Percentiles rank a stretch among this genome's conserved stretches.
These are phyloP conservation scores for Philhelius pedissequus DNA, from an alignment of 2,888 invertebrate genomes.

Conservation along the genomic window DNA sequence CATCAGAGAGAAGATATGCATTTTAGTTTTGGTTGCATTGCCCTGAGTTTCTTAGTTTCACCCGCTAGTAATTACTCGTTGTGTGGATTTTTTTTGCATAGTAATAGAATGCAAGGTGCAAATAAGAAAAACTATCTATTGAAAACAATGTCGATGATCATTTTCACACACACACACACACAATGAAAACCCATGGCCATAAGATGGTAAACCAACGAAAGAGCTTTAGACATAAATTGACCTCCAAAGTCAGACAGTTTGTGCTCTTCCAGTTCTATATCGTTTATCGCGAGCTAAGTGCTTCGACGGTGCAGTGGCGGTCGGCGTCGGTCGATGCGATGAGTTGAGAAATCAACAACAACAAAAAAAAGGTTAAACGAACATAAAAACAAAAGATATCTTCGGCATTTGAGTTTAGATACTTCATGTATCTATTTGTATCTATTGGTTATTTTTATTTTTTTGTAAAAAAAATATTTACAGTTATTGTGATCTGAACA, in stretches of 20 bases:
- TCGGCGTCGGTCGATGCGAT: no score
- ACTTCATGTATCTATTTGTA: slow-evolving; percentile 55
- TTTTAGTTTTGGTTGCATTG: neutral
- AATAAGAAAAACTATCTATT: slow-evolving; percentile 33
- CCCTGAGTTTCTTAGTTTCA: slow-evolving; percentile 46
- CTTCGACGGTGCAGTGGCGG: no score
- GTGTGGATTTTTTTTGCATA: slow-evolving; percentile 3
- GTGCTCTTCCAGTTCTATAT: slow-evolving; percentile 15
- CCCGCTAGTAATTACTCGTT: slow-evolving; percentile 53
- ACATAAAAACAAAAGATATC: slow-evolving; percentile 27
- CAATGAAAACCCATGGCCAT: neutral
- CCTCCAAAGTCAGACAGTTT: slow-evolving; percentile 53
- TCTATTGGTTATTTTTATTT: slow-evolving; percentile 38
- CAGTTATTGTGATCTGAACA: slow-evolving; percentile 58
- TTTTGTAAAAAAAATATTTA: slow-evolving; percentile 34
- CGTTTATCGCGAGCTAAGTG: slow-evolving; percentile 22
- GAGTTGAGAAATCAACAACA: neutral
- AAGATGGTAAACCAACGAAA: neutral
- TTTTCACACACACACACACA: slow-evolving; percentile 9
- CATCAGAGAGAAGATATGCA: slow-evolving; percentile 24
- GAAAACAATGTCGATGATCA: slow-evolving; percentile 12
- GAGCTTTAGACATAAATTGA: slow-evolving; percentile 47
- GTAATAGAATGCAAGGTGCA: slow-evolving; percentile 10
- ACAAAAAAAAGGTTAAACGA: slow-evolving; percentile 33
- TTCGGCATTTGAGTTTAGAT: slow-evolving; percentile 21